Conservation (phyloP, 2,797 vertebrate species). For the Triplophysa bombifrons region DNA sequence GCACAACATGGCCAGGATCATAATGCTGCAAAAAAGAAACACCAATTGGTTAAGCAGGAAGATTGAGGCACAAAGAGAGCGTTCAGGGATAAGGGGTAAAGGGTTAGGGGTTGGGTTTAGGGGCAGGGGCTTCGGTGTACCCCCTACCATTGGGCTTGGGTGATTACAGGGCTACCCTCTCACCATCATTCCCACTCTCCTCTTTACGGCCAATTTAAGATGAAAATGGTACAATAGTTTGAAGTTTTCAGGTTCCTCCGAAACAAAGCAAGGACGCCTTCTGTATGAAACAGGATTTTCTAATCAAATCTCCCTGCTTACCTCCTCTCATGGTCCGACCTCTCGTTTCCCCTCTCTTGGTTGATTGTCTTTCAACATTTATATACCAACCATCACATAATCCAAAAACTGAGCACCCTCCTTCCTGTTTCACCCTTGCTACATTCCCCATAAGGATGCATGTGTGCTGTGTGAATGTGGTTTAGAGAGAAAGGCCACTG, state of each 20-base stretch:
- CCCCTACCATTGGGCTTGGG: conserved; percentile 64
- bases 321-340: background rate
- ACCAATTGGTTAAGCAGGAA: conserved; percentile 99
- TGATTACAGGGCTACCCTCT: conserved; percentile 75
- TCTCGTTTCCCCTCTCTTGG: conserved; percentile 57
- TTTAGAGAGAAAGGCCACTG: conserved; percentile 16
- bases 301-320: background rate
- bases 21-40: conserved; percentile 99
- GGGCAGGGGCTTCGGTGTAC: conserved; percentile 66
- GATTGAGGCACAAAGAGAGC: conserved; percentile 89
- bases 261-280: conserved; percentile 2
- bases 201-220: conserved; percentile 8
- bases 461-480: conserved; percentile 30
- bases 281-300: background rate
- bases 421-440: conserved; percentile 29
- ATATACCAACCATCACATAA: conserved; percentile 24
- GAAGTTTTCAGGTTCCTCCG: background rate
- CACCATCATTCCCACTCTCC: conserved; percentile 67
- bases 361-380: conserved; percentile 31
- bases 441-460: conserved; percentile 31
- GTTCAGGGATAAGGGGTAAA: conserved; percentile 64
- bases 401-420: conserved; percentile 7
- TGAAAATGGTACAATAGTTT: background rate
- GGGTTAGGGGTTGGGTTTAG: conserved; percentile 70
- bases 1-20: conserved; percentile 99